Evolutionary conservation across 2,888 invertebrate genomes (phyloP).

Genomic region (Heliconius sara): DNA sequence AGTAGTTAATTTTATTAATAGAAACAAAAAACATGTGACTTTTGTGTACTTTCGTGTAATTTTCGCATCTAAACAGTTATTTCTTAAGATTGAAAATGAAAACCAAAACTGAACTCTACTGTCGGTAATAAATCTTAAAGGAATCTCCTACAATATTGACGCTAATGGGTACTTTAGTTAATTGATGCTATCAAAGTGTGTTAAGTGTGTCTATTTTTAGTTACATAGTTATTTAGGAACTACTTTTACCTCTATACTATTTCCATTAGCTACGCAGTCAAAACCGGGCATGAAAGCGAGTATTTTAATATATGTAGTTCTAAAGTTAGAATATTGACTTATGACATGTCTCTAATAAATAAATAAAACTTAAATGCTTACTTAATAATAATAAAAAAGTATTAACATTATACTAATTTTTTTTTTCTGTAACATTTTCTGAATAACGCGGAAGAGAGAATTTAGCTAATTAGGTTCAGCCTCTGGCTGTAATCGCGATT

Average conservation of each 20-base stretch:
- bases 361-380: no score
- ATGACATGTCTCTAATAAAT: no score
- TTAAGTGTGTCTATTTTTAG: conserved; percentile 17
- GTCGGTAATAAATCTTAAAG: not conserved
- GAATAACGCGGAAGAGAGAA: no score
- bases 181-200: conserved; percentile 4
- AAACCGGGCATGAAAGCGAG: no score
- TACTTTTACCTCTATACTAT: not conserved
- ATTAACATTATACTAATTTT: no score
- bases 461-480: no score
- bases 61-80: not conserved
- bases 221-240: not conserved
- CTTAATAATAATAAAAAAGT: no score
- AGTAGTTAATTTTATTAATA: not conserved
- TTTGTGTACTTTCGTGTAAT: not conserved
- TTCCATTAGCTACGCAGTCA: no score
- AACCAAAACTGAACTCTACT: not conserved
- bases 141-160: conserved; percentile 2
- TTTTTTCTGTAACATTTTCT: no score
- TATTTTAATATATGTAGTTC: no score
- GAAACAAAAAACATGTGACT: not conserved
- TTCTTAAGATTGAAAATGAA: not conserved
- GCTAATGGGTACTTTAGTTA: conserved; percentile 9
- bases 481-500: no score
- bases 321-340: no score